These are phyloP conservation scores for Seira sanloemensis DNA, from an alignment of 2,888 invertebrate genomes.

Conservation along the genomic window DNA sequence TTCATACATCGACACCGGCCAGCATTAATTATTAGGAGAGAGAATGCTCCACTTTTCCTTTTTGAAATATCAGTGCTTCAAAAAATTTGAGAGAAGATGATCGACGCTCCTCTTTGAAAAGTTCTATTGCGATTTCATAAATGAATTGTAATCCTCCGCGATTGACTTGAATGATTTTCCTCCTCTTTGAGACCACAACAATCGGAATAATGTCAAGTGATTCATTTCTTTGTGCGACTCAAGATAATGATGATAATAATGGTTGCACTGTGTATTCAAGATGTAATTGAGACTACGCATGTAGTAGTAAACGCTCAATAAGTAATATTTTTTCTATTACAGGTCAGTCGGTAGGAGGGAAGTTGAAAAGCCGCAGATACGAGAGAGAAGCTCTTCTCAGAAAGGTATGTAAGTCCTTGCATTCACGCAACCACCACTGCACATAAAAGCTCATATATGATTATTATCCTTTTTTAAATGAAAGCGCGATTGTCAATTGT, in stretches of 20 bases:
- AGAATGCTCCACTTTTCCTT: too few species aligned
- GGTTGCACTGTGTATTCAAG: not conserved
- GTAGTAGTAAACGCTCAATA: constrained; percentile 2
- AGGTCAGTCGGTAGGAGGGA: constrained; percentile 10
- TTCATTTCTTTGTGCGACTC: not conserved
- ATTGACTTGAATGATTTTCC: not conserved
- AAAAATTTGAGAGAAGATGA: too few species aligned
- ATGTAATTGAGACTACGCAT: not conserved
- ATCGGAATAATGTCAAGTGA: constrained; percentile 16
- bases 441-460: not conserved
- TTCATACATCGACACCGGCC: too few species aligned
- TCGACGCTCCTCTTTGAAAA: too few species aligned
- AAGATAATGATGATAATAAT: not conserved
- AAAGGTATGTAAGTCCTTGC: not conserved
- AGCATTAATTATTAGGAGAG: too few species aligned
- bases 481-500: not conserved
- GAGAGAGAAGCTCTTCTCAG: not conserved
- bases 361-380: not conserved
- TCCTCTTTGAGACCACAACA: not conserved
- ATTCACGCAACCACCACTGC: not conserved
- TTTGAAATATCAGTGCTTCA: too few species aligned
- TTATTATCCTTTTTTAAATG: not conserved
- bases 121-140: too few species aligned
- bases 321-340: constrained; percentile 15
- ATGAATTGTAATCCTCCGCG: too few species aligned